Evolutionary conservation across 2,797 vertebrate species (phyloP).

Genomic region (Masticophis lateralis): DNA sequence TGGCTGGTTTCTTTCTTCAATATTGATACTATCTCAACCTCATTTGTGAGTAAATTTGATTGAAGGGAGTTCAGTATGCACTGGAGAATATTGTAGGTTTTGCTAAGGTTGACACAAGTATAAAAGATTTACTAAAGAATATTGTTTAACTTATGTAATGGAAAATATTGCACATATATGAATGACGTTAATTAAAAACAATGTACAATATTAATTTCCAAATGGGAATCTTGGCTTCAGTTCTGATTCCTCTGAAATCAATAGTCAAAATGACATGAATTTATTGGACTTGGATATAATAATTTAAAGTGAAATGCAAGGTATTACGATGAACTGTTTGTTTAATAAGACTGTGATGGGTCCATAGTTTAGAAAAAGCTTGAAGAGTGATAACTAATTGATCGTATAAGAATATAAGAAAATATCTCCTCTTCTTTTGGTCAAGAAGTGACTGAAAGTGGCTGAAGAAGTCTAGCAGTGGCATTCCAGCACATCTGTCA

Average conservation of each 20-base stretch:
- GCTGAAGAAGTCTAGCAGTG: neutral
- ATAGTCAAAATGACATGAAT: neutral
- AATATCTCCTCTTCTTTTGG: neutral
- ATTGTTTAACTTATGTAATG: neutral
- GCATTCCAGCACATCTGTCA: neutral
- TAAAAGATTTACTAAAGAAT: neutral
- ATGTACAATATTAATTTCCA: constrained; percentile 4
- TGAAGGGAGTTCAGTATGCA: neutral
- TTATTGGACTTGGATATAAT: neutral
- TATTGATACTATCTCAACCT: neutral
- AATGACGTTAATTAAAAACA: neutral
- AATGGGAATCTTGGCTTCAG: constrained; percentile 5
- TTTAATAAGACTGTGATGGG: neutral
- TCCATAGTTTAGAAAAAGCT: neutral
- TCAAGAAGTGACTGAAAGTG: neutral
- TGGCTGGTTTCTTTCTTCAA: neutral
- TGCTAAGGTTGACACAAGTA: neutral
- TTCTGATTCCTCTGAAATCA: neutral
- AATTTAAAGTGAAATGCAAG: neutral
- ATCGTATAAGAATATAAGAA: neutral
- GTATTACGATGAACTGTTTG: neutral
- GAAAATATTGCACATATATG: neutral
- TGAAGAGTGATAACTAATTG: neutral
- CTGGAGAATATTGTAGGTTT: neutral
- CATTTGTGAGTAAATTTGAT: neutral